These are phyloP conservation scores for Apodemia zela DNA, from an alignment of 2,888 invertebrate species.

Conservation along the genomic window DNA sequence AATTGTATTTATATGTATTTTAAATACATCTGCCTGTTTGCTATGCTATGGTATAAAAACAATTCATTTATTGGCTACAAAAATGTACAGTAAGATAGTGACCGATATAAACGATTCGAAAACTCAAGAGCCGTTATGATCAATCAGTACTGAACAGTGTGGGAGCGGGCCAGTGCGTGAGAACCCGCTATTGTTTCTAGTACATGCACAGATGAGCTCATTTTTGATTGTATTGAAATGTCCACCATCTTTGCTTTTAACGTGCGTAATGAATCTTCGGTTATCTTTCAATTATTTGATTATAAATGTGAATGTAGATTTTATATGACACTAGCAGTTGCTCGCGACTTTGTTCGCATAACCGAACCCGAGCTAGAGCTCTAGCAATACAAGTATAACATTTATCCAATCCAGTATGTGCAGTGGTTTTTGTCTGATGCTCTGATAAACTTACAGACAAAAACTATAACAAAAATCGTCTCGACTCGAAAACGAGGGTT, in stretches of 20 bases:
- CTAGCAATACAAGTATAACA: too few species aligned
- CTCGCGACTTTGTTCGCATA: too few species aligned
- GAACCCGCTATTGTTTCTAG: constrained; percentile 60
- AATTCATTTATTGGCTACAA: neutral
- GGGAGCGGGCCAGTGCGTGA: constrained; percentile 62
- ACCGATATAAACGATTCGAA: constrained; percentile 30
- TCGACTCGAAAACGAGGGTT: too few species aligned
- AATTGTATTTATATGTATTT: too few species aligned
- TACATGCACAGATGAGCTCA: constrained; percentile 54
- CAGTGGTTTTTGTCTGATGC: too few species aligned
- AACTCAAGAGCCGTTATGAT: constrained; percentile 55
- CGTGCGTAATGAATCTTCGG: neutral
- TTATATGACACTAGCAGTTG: too few species aligned
- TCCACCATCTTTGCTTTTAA: neutral
- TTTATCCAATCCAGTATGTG: too few species aligned
- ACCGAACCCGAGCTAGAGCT: too few species aligned
- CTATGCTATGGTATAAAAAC: neutral
- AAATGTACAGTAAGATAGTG: constrained; percentile 17
- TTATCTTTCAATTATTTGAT: neutral
- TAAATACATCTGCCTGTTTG: neutral
- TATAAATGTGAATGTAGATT: too few species aligned
- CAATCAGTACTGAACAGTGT: constrained; percentile 65
- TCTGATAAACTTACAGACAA: too few species aligned
- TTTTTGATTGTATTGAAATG: constrained; percentile 38
- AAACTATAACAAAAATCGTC: too few species aligned